phyloP scores from a whole-genome alignment of 2,888 invertebrate species.

The Corbicula japonica region DNA sequence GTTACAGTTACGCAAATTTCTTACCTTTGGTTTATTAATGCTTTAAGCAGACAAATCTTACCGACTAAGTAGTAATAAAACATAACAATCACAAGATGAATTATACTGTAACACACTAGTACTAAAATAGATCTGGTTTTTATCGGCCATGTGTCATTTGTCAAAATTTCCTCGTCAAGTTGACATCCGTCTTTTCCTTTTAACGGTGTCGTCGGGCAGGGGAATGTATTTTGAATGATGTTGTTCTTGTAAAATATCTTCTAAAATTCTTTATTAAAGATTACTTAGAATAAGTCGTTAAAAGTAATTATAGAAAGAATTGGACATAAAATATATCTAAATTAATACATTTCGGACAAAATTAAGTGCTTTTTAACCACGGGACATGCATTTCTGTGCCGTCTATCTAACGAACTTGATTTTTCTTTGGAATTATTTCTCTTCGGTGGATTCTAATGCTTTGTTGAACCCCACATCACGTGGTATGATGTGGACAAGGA shows the following conservation, averaged over 20 bases:
- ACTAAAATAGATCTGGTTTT: conserved; percentile 8
- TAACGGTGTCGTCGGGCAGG: conserved; percentile 7
- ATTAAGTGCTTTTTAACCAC: background rate
- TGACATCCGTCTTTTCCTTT: conserved; percentile 26
- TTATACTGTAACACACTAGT: background rate
- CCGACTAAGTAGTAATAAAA: too few species aligned
- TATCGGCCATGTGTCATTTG: conserved; percentile 21
- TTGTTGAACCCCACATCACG: conserved; percentile 40
- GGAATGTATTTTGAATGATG: background rate
- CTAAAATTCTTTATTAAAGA: background rate
- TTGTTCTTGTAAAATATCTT: background rate
- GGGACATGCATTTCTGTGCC: background rate
- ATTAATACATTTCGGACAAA: background rate
- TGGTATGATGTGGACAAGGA: conserved; percentile 49
- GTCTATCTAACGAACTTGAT: background rate
- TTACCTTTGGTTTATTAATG: too few species aligned
- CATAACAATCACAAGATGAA: background rate
- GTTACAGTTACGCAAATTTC: too few species aligned
- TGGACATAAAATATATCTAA: background rate
- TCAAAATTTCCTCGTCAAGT: background rate
- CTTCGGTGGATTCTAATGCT: conserved; percentile 38
- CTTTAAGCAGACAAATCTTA: too few species aligned
- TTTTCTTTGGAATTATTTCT: conserved; percentile 25
- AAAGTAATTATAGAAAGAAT: background rate
- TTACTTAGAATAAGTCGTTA: background rate